Evolutionary conservation across 2,797 vertebrate species (phyloP).

Genomic region (Steatocranus sp.): DNA sequence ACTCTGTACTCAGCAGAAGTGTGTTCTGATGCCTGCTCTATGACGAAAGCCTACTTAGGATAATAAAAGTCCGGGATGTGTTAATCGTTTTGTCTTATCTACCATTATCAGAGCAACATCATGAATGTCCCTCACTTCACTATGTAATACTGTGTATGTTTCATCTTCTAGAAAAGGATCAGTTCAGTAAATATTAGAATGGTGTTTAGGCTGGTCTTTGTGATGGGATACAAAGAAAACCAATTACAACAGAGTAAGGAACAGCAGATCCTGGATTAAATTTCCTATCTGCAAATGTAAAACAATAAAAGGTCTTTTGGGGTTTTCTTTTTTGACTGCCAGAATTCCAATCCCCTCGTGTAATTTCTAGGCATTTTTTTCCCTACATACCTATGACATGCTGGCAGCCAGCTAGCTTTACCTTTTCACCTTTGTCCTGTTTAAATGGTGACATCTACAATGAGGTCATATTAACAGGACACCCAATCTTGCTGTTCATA

Average conservation of each 20-base stretch:
- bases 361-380: background rate
- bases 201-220: slow-evolving; percentile 51
- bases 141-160: slow-evolving; percentile 31
- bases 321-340: background rate
- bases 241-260: background rate
- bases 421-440: slow-evolving; percentile 38
- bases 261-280: slow-evolving; percentile 9
- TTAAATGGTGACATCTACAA: slow-evolving; percentile 57
- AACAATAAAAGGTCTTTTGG: background rate
- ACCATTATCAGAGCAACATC: slow-evolving; percentile 45
- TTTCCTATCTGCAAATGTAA: background rate
- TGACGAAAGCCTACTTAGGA: slow-evolving; percentile 55
- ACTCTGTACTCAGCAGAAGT: slow-evolving; percentile 47
- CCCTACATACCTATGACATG: slow-evolving; percentile 5
- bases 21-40: slow-evolving; percentile 61
- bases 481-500: slow-evolving; percentile 41
- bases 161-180: slow-evolving; percentile 18
- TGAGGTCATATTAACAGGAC: slow-evolving; percentile 67
- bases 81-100: slow-evolving; percentile 49
- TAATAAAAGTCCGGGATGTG: slow-evolving; percentile 53
- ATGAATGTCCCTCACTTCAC: slow-evolving; percentile 44
- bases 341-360: background rate
- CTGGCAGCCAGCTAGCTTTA: slow-evolving; percentile 3
- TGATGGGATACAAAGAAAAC: slow-evolving; percentile 23
- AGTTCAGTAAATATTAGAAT: slow-evolving; percentile 44